phyloP scores from a whole-genome alignment of 2,888 invertebrate genomes.

The Ischnus inquisitorius region DNA sequence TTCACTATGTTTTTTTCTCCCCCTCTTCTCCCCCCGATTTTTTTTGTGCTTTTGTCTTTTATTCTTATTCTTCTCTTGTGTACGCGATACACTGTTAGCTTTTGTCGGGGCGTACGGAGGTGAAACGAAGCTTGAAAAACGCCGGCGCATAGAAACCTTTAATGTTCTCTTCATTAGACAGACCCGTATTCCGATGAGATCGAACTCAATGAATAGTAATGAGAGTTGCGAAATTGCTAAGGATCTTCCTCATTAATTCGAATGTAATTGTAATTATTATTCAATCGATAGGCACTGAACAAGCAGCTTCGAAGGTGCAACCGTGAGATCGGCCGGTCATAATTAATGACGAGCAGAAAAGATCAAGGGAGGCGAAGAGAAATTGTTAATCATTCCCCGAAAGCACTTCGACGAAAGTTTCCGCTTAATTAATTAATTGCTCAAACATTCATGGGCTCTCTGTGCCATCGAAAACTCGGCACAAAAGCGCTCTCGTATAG shows the following conservation, averaged over 20 bases:
- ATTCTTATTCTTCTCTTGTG: slow-evolving; percentile 32
- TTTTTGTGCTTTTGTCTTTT: slow-evolving; percentile 1
- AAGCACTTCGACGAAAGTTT: slow-evolving; percentile 8
- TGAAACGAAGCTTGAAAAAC: slow-evolving; percentile 8
- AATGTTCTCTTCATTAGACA: slow-evolving; percentile 47
- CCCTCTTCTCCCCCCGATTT: background rate
- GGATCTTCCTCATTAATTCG: background rate
- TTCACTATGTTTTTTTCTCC: slow-evolving; percentile 9
- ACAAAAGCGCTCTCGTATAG: background rate
- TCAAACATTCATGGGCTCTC: background rate
- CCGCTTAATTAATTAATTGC: background rate
- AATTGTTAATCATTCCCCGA: background rate
- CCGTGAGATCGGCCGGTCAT: background rate
- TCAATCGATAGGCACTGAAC: background rate
- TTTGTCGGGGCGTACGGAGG: slow-evolving; percentile 16
- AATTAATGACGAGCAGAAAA: background rate
- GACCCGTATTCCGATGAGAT: slow-evolving; percentile 1
- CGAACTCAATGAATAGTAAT: slow-evolving; percentile 16
- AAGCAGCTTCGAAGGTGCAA: background rate
- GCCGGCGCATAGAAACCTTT: slow-evolving; percentile 26
- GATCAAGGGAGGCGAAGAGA: background rate
- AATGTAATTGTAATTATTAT: background rate
- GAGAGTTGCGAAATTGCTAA: slow-evolving; percentile 7
- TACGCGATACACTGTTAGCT: slow-evolving; percentile 41
- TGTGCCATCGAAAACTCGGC: slow-evolving; percentile 4